These are phyloP conservation scores for Salvelinus sp. DNA, from an alignment of 2,113 vertebrate genomes.

Conservation along the genomic window DNA sequence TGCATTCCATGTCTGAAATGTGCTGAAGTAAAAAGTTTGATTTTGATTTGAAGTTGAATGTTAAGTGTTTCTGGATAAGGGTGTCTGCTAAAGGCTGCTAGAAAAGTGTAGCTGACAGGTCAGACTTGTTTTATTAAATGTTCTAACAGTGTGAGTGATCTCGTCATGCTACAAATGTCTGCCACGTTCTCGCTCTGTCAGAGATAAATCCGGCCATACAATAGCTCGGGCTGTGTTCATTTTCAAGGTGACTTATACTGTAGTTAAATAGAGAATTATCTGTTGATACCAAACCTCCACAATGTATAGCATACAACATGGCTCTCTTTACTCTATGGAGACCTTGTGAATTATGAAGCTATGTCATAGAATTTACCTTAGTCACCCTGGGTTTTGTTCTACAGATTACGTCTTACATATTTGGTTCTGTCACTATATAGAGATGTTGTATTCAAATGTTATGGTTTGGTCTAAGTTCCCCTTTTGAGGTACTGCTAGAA, in stretches of 20 bases:
- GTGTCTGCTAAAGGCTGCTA: too few species aligned
- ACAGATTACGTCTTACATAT: background rate
- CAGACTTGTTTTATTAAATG: background rate
- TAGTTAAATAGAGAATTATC: background rate
- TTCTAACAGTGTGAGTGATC: background rate
- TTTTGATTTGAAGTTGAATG: too few species aligned
- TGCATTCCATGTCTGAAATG: too few species aligned
- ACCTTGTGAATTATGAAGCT: background rate
- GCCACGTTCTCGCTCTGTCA: background rate
- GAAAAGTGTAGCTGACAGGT: background rate
- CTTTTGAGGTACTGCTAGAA: too few species aligned
- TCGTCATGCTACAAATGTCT: too few species aligned
- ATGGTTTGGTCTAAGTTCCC: background rate
- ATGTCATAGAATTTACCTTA: background rate
- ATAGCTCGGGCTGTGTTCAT: background rate
- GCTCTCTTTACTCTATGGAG: background rate
- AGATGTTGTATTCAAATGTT: background rate
- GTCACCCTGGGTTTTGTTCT: background rate
- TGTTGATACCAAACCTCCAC: background rate
- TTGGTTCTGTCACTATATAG: background rate
- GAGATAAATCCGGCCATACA: background rate
- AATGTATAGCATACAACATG: background rate
- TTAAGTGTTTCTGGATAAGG: too few species aligned
- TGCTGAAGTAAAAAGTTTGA: too few species aligned
- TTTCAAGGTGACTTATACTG: background rate